phyloP scores from a whole-genome alignment of 2,113 vertebrate genomes.

The Brachyhypopomus gauderio region DNA sequence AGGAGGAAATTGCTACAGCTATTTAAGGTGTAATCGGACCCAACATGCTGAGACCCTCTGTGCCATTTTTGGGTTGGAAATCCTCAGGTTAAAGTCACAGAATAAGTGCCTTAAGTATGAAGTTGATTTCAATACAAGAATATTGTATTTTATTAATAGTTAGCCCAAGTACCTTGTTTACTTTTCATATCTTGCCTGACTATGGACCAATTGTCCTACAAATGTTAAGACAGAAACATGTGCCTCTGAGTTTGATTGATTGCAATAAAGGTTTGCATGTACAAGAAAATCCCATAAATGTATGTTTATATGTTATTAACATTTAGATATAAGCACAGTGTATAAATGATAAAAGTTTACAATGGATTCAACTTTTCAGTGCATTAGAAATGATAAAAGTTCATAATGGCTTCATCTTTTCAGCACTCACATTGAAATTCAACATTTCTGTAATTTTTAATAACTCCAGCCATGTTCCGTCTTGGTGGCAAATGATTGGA shows the following conservation, averaged over 20 bases:
- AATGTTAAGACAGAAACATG: neutral
- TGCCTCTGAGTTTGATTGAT: neutral
- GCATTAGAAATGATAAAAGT: neutral
- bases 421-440: neutral
- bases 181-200: neutral
- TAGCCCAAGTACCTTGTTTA: neutral
- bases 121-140: neutral
- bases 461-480: neutral
- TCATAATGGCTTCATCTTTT: neutral
- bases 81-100: slow-evolving; percentile 2
- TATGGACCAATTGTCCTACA: neutral
- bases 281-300: neutral
- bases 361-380: too few relatives aligned
- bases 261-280: neutral
- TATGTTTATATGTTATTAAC: neutral
- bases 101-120: slow-evolving; percentile 1
- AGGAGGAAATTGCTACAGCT: neutral
- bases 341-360: neutral
- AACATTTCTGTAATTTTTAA: neutral
- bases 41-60: neutral
- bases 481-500: too few relatives aligned
- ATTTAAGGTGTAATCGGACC: slow-evolving; percentile 14
- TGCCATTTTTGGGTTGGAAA: slow-evolving; percentile 15
- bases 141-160: neutral
- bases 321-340: neutral